phyloP scores from a whole-genome alignment of 2,113 vertebrate genomes.

The Centropus unirufus region DNA sequence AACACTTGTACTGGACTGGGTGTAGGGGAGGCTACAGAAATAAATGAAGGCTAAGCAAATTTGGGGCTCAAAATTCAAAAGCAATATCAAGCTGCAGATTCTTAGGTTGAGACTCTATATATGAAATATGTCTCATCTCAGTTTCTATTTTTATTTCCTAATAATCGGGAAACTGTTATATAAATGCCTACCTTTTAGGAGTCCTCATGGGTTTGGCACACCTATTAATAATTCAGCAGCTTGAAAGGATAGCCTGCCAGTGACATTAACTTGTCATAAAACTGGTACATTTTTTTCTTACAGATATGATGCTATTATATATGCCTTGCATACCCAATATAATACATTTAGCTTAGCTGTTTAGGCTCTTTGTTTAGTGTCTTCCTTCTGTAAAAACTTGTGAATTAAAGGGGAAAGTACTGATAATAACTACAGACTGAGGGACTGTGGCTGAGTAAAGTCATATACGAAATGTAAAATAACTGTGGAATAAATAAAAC shows the following conservation, averaged over 20 bases:
- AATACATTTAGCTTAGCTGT: background rate
- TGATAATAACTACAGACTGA: background rate
- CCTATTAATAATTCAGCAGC: background rate
- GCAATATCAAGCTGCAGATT: background rate
- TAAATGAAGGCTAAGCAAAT: background rate
- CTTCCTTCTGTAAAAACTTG: background rate
- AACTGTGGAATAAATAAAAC: background rate
- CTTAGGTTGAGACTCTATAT: background rate
- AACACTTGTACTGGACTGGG: background rate
- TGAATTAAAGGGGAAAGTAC: background rate
- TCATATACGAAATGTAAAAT: background rate
- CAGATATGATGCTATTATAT: background rate
- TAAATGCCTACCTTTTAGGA: background rate
- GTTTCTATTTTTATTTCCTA: conserved; percentile 9
- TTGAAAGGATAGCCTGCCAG: background rate
- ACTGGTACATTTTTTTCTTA: background rate
- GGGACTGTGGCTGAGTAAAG: background rate
- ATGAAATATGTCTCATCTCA: background rate
- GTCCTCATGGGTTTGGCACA: background rate
- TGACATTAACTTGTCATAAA: background rate
- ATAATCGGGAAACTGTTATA: background rate
- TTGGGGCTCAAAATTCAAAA: background rate
- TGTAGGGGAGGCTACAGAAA: background rate
- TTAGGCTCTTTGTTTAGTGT: background rate
- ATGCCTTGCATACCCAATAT: background rate